Percentiles rank a stretch among this genome's conserved stretches.
Conservation (phyloP, 2,888 invertebrate species). For the Oxyteleia sp. region DNA sequence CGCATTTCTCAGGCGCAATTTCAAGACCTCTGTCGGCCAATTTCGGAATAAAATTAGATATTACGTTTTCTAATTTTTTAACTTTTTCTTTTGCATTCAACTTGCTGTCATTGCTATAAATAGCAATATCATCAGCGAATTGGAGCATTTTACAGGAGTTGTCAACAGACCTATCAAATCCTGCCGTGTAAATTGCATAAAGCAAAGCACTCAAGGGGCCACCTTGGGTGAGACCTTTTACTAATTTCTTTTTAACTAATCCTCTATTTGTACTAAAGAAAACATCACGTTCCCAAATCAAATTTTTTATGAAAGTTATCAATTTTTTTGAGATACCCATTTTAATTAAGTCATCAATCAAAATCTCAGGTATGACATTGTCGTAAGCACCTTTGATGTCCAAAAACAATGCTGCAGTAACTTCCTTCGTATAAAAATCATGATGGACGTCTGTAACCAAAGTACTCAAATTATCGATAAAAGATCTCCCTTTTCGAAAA, state of each 20-base stretch:
- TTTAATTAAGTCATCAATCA: constrained; percentile 22
- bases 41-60: too few relatives aligned
- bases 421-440: constrained; percentile 2
- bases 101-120: background rate
- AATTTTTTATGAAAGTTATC: constrained; percentile 22
- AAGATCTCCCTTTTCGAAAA: constrained; percentile 45
- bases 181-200: constrained; percentile 27
- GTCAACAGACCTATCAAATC: background rate
- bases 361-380: constrained; percentile 32
- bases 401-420: background rate
- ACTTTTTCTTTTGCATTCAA: background rate
- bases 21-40: background rate
- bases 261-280: constrained; percentile 2
- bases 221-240: constrained; percentile 39
- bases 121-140: constrained; percentile 46
- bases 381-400: constrained; percentile 40
- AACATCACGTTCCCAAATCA: constrained; percentile 9
- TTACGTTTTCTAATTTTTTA: too few relatives aligned
- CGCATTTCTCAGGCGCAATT: background rate
- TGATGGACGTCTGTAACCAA: background rate
- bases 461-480: constrained; percentile 23
- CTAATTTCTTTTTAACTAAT: background rate
- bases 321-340: constrained; percentile 8
- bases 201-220: constrained; percentile 20
- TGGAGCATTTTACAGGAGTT: constrained; percentile 20